These are phyloP conservation scores for Sarcophaga variegata DNA, from an alignment of 2,888 invertebrate species.

Conservation along the genomic window DNA sequence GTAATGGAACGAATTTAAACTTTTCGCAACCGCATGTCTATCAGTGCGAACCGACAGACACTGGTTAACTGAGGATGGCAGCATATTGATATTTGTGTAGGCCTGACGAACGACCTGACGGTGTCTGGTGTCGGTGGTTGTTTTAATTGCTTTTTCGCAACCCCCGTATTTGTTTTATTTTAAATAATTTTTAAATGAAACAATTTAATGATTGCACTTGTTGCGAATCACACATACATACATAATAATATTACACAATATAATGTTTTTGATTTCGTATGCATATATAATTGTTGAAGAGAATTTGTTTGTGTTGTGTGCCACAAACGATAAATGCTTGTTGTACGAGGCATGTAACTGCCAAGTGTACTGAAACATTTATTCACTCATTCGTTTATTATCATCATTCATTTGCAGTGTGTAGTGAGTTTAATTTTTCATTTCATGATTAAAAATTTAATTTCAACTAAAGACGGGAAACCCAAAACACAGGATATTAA, in stretches of 20 bases:
- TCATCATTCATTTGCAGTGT: slow-evolving; percentile 8
- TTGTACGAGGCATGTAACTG: slow-evolving; percentile 21
- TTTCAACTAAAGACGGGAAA: slow-evolving; percentile 57
- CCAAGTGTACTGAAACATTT: slow-evolving; percentile 1
- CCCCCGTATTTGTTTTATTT: not conserved
- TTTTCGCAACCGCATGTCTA: not conserved
- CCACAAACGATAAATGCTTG: slow-evolving; percentile 10
- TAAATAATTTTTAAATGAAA: not conserved
- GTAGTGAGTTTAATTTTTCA: slow-evolving; percentile 40
- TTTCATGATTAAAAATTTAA: slow-evolving; percentile 57
- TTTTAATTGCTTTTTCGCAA: not conserved
- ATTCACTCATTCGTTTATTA: slow-evolving; percentile 21
- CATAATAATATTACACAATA: not conserved
- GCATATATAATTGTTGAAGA: not conserved
- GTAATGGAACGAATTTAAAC: not conserved
- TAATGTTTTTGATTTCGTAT: slow-evolving; percentile 45
- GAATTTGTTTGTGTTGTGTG: slow-evolving; percentile 2
- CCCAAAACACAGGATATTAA: slow-evolving; percentile 56
- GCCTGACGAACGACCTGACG: not conserved
- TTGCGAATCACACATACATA: not conserved
- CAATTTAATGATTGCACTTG: slow-evolving; percentile 33
- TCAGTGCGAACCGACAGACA: not conserved
- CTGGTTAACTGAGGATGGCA: not conserved
- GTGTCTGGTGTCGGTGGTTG: not conserved
- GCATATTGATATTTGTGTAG: not conserved